phyloP scores from a whole-genome alignment of 2,888 invertebrate species.

The Biston betularia region DNA sequence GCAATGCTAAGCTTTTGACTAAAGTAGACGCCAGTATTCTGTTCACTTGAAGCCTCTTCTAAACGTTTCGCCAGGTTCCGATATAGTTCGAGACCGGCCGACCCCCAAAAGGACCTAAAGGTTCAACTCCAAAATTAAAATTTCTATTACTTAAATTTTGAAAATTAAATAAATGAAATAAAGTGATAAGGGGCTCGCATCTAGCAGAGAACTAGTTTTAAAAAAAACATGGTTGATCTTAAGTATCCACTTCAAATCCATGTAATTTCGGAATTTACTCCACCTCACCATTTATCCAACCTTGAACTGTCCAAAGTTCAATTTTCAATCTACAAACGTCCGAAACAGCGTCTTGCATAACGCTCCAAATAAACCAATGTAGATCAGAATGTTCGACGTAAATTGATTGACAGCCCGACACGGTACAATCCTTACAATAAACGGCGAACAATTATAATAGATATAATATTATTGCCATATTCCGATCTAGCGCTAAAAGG shows the following conservation, averaged over 20 bases:
- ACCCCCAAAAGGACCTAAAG: no score
- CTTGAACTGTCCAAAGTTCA: slow-evolving; percentile 22
- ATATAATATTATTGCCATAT: slow-evolving; percentile 76
- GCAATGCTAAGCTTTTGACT: no score
- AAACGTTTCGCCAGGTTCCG: no score
- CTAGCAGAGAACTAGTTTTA: no score
- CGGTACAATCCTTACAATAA: slow-evolving; percentile 72
- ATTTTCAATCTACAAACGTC: slow-evolving; percentile 26
- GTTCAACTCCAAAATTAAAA: no score
- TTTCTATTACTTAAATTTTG: no score
- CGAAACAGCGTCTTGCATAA: slow-evolving; percentile 55
- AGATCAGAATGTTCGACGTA: slow-evolving; percentile 77
- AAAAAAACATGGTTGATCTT: background rate
- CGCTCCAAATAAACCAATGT: slow-evolving; percentile 56
- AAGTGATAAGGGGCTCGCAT: no score
- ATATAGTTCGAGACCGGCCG: no score
- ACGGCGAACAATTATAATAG: slow-evolving; percentile 73
- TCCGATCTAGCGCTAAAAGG: slow-evolving; percentile 53
- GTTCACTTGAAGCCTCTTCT: no score
- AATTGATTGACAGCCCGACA: slow-evolving; percentile 80
- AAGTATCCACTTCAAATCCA: background rate
- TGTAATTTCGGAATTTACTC: background rate
- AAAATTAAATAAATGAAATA: no score
- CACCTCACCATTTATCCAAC: background rate
- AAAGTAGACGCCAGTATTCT: no score